A percentile compares a stretch with the other conserved stretches of the same genome.
Conservation (phyloP, 2,113 vertebrate species). For the Corynorhinus townsendii region DNA sequence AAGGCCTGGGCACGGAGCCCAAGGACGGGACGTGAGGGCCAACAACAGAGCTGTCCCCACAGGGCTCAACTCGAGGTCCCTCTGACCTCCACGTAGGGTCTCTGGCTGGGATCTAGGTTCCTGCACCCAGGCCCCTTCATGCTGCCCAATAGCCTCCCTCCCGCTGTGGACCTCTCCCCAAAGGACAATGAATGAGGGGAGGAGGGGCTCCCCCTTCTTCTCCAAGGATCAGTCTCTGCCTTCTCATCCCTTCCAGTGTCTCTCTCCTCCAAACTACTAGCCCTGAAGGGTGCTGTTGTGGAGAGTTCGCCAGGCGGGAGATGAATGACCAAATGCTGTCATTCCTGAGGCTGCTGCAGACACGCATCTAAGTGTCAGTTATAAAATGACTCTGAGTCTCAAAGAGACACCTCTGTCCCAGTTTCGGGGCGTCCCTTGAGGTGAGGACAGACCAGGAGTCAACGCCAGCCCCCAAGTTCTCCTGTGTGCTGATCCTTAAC, state of each 20-base stretch:
- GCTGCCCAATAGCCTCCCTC: background rate
- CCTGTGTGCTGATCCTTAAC: background rate
- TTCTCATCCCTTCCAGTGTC: background rate
- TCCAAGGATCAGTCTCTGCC: background rate
- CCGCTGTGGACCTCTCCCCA: background rate
- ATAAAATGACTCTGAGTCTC: conserved; percentile 12
- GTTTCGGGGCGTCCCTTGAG: background rate
- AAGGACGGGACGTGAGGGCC: background rate
- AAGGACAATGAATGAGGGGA: background rate
- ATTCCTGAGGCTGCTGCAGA: background rate
- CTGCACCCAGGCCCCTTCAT: background rate
- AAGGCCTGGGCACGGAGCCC: conserved; percentile 36
- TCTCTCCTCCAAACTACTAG: background rate
- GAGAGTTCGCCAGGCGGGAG: background rate
- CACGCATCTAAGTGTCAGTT: conserved; percentile 27
- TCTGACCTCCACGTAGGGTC: fast-evolving
- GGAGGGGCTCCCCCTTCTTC: background rate
- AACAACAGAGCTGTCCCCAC: background rate
- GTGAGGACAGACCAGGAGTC: background rate
- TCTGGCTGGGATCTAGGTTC: background rate
- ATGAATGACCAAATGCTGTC: background rate
- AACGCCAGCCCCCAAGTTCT: background rate
- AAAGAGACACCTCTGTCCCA: background rate
- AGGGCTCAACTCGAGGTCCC: background rate
- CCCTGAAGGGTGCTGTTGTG: background rate